Evolutionary conservation across 2,888 invertebrate species (phyloP).

Genomic region (Thymelicus sylvestris): DNA sequence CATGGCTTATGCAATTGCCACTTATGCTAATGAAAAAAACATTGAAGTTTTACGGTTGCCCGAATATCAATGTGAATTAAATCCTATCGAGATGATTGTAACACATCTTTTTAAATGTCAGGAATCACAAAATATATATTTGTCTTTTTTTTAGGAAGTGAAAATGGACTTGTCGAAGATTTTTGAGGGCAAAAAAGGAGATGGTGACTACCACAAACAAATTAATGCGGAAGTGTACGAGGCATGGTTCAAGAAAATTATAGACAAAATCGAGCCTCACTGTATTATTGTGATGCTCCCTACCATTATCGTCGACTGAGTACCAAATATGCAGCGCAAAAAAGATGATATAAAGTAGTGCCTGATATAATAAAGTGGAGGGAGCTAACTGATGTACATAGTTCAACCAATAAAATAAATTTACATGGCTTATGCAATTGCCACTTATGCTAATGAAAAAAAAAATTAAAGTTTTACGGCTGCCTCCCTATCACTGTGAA

Average conservation of each 20-base stretch:
- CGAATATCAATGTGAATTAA: too few species aligned
- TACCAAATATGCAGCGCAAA: neutral
- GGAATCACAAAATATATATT: too few species aligned
- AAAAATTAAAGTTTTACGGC: conserved; percentile 27
- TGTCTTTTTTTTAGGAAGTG: too few species aligned
- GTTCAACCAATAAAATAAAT: neutral
- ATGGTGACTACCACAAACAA: too few species aligned
- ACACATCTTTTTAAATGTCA: too few species aligned
- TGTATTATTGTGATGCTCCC: too few species aligned
- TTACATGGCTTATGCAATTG: neutral
- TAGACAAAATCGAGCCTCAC: too few species aligned
- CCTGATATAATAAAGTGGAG: neutral
- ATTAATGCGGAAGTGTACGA: neutral
- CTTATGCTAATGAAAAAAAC: conserved; percentile 19
- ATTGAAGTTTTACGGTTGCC: conserved; percentile 13
- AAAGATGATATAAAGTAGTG: neutral
- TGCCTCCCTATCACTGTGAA: too few species aligned
- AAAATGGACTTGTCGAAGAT: too few species aligned
- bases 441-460: conserved; percentile 18
- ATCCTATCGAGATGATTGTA: too few species aligned
- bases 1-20: neutral
- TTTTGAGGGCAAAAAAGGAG: too few species aligned
- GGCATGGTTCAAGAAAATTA: too few species aligned
- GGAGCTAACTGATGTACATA: neutral
- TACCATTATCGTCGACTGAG: neutral